Evolutionary conservation across 2,113 vertebrate genomes (phyloP), one percentile per base, ranked within the genome.

Genomic region (Chaenocephalus aceratus): DNA sequence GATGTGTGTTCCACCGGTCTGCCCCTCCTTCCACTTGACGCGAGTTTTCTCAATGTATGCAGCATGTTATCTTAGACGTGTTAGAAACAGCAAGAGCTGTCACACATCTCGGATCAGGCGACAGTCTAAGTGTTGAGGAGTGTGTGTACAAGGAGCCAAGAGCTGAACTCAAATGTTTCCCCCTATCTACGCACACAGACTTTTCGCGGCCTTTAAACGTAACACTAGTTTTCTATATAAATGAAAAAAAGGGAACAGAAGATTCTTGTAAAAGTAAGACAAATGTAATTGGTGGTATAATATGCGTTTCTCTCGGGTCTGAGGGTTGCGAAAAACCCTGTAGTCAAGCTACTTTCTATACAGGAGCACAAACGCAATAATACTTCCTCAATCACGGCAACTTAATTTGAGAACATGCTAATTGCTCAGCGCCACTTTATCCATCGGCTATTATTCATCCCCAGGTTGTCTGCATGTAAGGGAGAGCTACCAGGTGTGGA

Each of bases 241-340:
- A 79, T 59, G 9, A 30, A 16, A 14, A 14, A 10, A 36, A 18
- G 46, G 18, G 6, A 9, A 21, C 5, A 51, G 30, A 26, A 5
- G 16, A 69, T 66, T 72, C 9, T 68, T 1, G 3, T 58, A n/a
- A 51, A 48, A 18, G 53, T 41, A 11, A 48, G 13, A 23, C 41
- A 72, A 79, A 16, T 54, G 6, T 86, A 86, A 84, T 79, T 10
- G 74, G 48, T 66, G 56, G 53, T 77, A n/a, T 88, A 77, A 85
- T 89, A 85, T 89, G 79, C 59, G 6, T 85, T 88, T 80, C 84
- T 69, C 66, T 45, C n/a, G 21, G 11, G 62, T 76, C 79, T 53
- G 1, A 53, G 67, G 86, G 67, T 67, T 49, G 46, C 26, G 41
- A 51, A 80, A 77, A 71, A 65, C 78, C 59, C 53, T 81, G 30